Evolutionary conservation across 2,797 vertebrate species (phyloP).

Genomic region (Coilia nasus): DNA sequence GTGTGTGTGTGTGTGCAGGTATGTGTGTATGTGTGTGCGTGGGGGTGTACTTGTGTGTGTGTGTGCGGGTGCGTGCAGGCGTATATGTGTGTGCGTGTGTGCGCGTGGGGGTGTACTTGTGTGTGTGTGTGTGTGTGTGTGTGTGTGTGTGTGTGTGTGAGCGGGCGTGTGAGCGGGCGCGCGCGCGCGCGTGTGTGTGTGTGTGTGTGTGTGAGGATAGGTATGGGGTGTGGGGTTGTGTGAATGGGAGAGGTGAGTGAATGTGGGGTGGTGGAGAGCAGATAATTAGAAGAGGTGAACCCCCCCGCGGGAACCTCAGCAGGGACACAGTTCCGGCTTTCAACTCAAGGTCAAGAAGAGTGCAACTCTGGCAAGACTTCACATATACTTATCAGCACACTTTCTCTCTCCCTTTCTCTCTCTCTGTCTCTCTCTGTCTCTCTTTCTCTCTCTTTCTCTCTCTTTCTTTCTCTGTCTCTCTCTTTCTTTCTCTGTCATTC

Average conservation of each 20-base stretch:
- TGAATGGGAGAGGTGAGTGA: slow-evolving; percentile 42
- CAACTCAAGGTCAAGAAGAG: slow-evolving; percentile 56
- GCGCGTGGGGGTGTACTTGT: too few relatives aligned
- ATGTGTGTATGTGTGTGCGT: too few relatives aligned
- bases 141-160: neutral
- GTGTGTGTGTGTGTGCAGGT: neutral
- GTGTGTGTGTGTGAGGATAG: slow-evolving; percentile 9
- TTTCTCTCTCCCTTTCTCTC: slow-evolving; percentile 36
- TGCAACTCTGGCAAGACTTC: slow-evolving; percentile 49
- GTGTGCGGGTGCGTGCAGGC: neutral
- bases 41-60: neutral
- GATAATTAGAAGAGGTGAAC: slow-evolving; percentile 60
- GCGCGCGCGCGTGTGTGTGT: neutral
- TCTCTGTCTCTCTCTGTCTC: neutral
- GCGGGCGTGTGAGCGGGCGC: neutral
- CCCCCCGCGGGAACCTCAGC: slow-evolving; percentile 49
- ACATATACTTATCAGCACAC: slow-evolving; percentile 49
- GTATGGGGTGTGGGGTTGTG: neutral
- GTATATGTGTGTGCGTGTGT: too few relatives aligned
- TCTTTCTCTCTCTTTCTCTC: neutral
- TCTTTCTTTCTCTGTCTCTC: slow-evolving; percentile 48
- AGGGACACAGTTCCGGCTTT: slow-evolving; percentile 46
- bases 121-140: neutral
- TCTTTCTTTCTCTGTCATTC: too few relatives aligned
- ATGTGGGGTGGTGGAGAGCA: slow-evolving; percentile 51